These are phyloP conservation scores for Oriolus oriolus DNA, from an alignment of 2,113 vertebrate species.

Conservation along the genomic window DNA sequence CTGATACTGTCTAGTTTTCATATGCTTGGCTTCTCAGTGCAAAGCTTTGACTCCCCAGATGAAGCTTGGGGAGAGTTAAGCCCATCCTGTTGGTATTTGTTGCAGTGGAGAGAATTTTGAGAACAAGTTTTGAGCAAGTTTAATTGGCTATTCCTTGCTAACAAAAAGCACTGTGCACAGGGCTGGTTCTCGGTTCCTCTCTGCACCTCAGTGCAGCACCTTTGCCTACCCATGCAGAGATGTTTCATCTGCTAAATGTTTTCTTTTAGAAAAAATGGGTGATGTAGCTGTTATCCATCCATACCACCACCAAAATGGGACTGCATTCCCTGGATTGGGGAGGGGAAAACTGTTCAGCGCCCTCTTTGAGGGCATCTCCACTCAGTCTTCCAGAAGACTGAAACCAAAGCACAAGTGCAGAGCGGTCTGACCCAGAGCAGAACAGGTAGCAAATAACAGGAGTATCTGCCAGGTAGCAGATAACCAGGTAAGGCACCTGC, in stretches of 20 bases:
- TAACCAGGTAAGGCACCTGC: not conserved
- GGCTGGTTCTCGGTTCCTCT: not conserved
- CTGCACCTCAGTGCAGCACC: not conserved
- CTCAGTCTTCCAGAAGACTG: not conserved
- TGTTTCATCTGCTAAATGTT: not conserved
- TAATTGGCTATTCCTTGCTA: not conserved
- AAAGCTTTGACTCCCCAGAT: not conserved
- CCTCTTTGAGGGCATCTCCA: not conserved
- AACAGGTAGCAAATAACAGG: not conserved
- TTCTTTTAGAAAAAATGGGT: rapidly evolving
- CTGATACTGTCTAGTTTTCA: not conserved
- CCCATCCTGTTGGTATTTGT: not conserved
- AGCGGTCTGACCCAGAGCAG: not conserved
- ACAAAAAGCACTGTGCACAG: not conserved
- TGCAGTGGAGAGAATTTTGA: not conserved
- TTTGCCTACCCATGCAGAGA: not conserved
- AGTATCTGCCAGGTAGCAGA: not conserved
- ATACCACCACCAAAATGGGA: not conserved
- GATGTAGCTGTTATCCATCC: not conserved
- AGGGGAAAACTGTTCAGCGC: not conserved
- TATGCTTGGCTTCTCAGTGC: not conserved
- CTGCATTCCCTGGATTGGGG: not conserved
- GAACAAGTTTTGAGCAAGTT: not conserved
- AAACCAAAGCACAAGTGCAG: not conserved
- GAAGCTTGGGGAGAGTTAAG: not conserved